Percentiles rank a stretch among this genome's conserved stretches.
These are phyloP conservation scores for Dicranocentrus wangi DNA, from an alignment of 2,888 invertebrate genomes.

Conservation along the genomic window DNA sequence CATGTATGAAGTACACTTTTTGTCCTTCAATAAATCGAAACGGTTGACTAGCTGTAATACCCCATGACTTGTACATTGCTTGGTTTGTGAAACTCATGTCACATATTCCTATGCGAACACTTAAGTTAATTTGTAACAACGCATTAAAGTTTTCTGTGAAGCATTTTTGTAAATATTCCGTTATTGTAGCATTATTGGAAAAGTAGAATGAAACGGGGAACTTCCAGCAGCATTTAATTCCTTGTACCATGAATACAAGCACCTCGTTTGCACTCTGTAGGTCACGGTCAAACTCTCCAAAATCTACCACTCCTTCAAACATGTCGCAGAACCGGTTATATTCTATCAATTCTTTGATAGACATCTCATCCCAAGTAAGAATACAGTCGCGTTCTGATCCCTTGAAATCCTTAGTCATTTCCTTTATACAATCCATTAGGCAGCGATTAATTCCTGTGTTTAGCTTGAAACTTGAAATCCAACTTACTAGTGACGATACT, in stretches of 20 bases:
- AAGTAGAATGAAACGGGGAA: slow-evolving; percentile 45
- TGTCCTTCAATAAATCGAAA: background rate
- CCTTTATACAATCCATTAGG: background rate
- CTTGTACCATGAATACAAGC: slow-evolving; percentile 39
- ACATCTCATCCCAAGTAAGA: slow-evolving; percentile 53
- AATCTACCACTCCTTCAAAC: slow-evolving; percentile 42
- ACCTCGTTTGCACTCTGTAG: slow-evolving; percentile 27
- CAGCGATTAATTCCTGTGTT: background rate
- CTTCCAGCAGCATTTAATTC: slow-evolving; percentile 28
- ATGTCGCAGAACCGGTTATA: slow-evolving; percentile 34
- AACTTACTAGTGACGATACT: background rate
- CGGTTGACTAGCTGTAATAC: background rate
- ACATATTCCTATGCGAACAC: slow-evolving; percentile 14
- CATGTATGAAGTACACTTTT: slow-evolving; percentile 29
- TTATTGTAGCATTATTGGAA: background rate
- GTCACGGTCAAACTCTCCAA: background rate
- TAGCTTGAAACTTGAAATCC: slow-evolving; percentile 1
- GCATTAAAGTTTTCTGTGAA: background rate
- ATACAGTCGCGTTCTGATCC: slow-evolving; percentile 32
- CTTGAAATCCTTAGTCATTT: background rate
- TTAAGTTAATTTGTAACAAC: background rate
- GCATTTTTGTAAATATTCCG: background rate
- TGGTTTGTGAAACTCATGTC: slow-evolving; percentile 34
- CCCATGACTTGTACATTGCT: slow-evolving; percentile 3
- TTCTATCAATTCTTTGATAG: slow-evolving; percentile 27